Conservation (phyloP, 2,888 invertebrate genomes). For the Lordiphosa andalusiaca region DNA sequence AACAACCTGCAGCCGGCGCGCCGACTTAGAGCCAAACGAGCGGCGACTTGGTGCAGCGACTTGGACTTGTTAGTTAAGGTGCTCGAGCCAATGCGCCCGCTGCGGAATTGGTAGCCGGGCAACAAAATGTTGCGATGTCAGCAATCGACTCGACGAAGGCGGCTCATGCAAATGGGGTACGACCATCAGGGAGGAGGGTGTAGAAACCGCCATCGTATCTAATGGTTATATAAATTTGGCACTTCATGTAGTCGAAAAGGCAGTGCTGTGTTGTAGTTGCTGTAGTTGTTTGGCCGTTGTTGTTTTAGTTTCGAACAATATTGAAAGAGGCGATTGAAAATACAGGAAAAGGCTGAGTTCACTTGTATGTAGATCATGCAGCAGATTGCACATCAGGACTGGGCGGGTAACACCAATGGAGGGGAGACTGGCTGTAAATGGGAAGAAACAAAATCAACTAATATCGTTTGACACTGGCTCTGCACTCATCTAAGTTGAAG, state of each 20-base stretch:
- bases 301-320: conserved; percentile 45
- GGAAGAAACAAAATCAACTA: too few species aligned
- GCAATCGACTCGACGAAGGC: conserved; percentile 32
- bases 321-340: conserved; percentile 22
- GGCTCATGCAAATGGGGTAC: conserved; percentile 67
- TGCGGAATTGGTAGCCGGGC: conserved; percentile 70
- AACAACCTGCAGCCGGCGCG: conserved; percentile 57
- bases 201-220: conserved; percentile 56
- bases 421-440: too few species aligned
- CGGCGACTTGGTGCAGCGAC: conserved; percentile 60
- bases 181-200: conserved; percentile 37
- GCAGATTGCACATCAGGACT: conserved; percentile 18
- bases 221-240: conserved; percentile 66
- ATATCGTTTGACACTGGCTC: too few species aligned
- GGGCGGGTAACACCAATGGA: conserved; percentile 9
- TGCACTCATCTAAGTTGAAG: too few species aligned
- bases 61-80: conserved; percentile 20
- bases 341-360: conserved; percentile 42
- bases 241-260: conserved; percentile 50
- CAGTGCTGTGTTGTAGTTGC: conserved; percentile 9
- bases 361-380: conserved; percentile 35
- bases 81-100: conserved; percentile 17
- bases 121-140: conserved; percentile 73
- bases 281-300: conserved; percentile 22
- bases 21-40: conserved; percentile 50